These are phyloP conservation scores for Vicugna pacos DNA, from an alignment of 2,113 vertebrate genomes.

Conservation along the genomic window DNA sequence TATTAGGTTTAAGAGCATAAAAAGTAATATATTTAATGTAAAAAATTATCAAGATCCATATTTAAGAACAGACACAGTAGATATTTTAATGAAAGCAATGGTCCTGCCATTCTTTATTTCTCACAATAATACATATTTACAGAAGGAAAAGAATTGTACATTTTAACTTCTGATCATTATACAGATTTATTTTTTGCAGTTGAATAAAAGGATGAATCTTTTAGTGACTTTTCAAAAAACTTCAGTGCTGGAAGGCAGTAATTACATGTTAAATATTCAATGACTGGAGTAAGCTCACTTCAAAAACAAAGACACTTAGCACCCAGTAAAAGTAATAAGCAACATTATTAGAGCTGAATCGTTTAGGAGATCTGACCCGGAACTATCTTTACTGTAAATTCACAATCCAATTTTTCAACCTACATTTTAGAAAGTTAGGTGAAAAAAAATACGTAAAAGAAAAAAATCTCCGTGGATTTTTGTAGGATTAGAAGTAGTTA, in stretches of 20 bases:
- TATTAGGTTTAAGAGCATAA: background rate
- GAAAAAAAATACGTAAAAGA: background rate
- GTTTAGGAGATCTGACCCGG: background rate
- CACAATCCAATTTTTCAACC: background rate
- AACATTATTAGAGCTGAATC: background rate
- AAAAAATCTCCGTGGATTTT: background rate
- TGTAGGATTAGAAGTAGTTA: background rate
- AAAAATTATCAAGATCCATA: slow-evolving; percentile 71
- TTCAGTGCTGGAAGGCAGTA: background rate
- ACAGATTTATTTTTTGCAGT: slow-evolving; percentile 28
- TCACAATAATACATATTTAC: slow-evolving; percentile 73
- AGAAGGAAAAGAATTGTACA: slow-evolving; percentile 75
- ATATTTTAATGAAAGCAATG: slow-evolving; percentile 78
- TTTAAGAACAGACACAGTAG: slow-evolving; percentile 76
- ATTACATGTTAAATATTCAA: background rate
- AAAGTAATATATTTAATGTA: slow-evolving; percentile 63
- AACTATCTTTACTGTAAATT: background rate
- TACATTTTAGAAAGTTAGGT: background rate
- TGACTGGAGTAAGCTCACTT: slow-evolving; percentile 17
- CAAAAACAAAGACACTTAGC: slow-evolving; percentile 30
- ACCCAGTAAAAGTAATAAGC: slow-evolving; percentile 16
- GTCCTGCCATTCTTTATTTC: slow-evolving; percentile 83
- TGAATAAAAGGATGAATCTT: slow-evolving; percentile 55
- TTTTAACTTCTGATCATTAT: slow-evolving; percentile 65
- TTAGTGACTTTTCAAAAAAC: slow-evolving; percentile 46